Percentiles rank a stretch among this genome's conserved stretches.
Conservation (phyloP, 2,888 invertebrate genomes). For the Anthoptus insignis region DNA sequence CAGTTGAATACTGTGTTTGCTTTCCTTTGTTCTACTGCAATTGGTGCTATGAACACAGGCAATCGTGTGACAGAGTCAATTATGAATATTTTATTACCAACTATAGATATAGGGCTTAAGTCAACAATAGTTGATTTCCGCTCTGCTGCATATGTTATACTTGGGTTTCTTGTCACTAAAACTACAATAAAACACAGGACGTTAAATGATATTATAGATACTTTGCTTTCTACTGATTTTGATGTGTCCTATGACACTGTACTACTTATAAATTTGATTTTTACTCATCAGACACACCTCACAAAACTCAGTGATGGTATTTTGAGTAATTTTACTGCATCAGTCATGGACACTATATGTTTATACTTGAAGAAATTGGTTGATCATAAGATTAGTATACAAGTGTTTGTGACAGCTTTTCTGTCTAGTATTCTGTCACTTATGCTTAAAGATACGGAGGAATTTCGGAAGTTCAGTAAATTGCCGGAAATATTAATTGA, state of each 20-base stretch:
- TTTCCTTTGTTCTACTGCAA: constrained; percentile 92
- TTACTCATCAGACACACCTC: constrained; percentile 88
- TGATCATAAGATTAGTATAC: constrained; percentile 83
- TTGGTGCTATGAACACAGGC: constrained; percentile 89
- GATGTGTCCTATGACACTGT: constrained; percentile 86
- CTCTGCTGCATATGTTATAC: constrained; percentile 91
- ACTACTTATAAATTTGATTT: constrained; percentile 90
- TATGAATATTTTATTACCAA: constrained; percentile 90
- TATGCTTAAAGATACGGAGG: constrained; percentile 81
- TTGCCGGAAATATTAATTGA: constrained; percentile 87
- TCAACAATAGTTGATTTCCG: constrained; percentile 90
- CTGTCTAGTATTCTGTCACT: constrained; percentile 82
- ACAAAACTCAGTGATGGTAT: constrained; percentile 82
- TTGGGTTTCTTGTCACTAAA: constrained; percentile 90
- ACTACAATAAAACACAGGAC: constrained; percentile 88
- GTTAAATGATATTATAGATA: constrained; percentile 87
- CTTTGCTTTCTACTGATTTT: constrained; percentile 70
- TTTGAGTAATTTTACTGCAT: constrained; percentile 77
- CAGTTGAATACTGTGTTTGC: constrained; percentile 91
- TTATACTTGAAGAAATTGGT: constrained; percentile 83
- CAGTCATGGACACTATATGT: constrained; percentile 69
- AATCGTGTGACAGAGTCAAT: constrained; percentile 88
- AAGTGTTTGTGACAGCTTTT: constrained; percentile 86
- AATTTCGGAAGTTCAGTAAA: constrained; percentile 75
- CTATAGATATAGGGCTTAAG: constrained; percentile 90